A percentile compares a stretch with the other conserved stretches of the same genome.
Evolutionary conservation across 1,140 invertebrate species (phyloP).

Genomic region (Leptinotarsa texana): DNA sequence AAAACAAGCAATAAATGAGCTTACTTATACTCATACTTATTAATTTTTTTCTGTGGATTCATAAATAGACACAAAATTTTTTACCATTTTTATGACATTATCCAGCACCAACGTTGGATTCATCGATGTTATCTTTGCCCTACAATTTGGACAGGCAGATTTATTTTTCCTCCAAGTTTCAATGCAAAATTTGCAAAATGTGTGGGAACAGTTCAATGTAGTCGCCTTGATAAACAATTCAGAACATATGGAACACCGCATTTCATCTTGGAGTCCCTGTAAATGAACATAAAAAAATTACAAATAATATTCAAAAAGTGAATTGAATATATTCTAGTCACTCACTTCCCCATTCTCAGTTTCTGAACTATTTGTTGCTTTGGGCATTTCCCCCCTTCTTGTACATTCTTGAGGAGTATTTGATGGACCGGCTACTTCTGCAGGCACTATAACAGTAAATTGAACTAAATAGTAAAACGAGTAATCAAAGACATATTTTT

Average conservation of each 20-base stretch:
- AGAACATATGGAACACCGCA: conserved; percentile 78
- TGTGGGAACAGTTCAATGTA: conserved; percentile 76
- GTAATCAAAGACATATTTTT: too few species aligned
- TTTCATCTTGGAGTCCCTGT: conserved; percentile 56
- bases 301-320: too few species aligned
- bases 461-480: too few species aligned
- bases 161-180: conserved; percentile 72
- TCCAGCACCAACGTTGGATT: conserved; percentile 45
- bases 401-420: too few species aligned
- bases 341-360: too few species aligned
- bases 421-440: too few species aligned
- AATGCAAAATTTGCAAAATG: conserved; percentile 78
- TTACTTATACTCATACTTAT: too few species aligned
- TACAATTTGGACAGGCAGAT: conserved; percentile 75
- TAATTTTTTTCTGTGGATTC: background rate
- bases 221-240: conserved; percentile 75
- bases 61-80: background rate
- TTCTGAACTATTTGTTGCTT: too few species aligned
- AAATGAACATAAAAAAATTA: background rate
- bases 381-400: too few species aligned
- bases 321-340: too few species aligned
- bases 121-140: conserved; percentile 48
- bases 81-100: conserved; percentile 46
- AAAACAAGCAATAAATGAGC: too few species aligned
- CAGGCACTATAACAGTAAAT: too few species aligned